Evolutionary conservation across 2,797 vertebrate species (phyloP).

Genomic region (Characodon lateralis): DNA sequence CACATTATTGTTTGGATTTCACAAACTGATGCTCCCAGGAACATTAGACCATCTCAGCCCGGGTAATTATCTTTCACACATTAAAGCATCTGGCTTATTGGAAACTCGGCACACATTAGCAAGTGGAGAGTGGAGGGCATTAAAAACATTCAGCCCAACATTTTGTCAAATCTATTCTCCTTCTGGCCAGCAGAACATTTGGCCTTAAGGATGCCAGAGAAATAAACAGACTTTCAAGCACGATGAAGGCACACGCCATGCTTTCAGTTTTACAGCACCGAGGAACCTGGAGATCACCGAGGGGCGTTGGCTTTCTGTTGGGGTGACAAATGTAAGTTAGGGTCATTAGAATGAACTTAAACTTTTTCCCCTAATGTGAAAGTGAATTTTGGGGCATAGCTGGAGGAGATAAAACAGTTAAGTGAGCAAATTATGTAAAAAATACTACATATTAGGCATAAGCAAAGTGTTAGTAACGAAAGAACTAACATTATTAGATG

Average conservation of each 20-base stretch:
- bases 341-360: slow-evolving; percentile 17
- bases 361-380: neutral
- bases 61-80: neutral
- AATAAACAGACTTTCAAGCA: slow-evolving; percentile 33
- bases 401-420: neutral
- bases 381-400: neutral
- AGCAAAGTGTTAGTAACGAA: neutral
- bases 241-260: slow-evolving; percentile 53
- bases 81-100: slow-evolving; percentile 22
- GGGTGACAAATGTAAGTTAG: slow-evolving; percentile 63
- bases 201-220: slow-evolving; percentile 1
- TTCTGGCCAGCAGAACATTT: slow-evolving; percentile 29
- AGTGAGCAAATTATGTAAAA: neutral
- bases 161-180: slow-evolving; percentile 31
- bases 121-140: slow-evolving; percentile 6
- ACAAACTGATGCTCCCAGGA: slow-evolving; percentile 2
- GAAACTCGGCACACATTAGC: slow-evolving; percentile 11
- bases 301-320: slow-evolving; percentile 68
- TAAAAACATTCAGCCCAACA: slow-evolving; percentile 8
- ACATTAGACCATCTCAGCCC: neutral
- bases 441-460: no score
- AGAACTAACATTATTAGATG: neutral
- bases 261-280: slow-evolving; percentile 71
- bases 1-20: slow-evolving; percentile 1
- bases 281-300: slow-evolving; percentile 55